Percentiles rank a stretch among this genome's conserved stretches.
Evolutionary conservation across 2,888 invertebrate genomes (phyloP).

Genomic region (Argyresthia goedartella): DNA sequence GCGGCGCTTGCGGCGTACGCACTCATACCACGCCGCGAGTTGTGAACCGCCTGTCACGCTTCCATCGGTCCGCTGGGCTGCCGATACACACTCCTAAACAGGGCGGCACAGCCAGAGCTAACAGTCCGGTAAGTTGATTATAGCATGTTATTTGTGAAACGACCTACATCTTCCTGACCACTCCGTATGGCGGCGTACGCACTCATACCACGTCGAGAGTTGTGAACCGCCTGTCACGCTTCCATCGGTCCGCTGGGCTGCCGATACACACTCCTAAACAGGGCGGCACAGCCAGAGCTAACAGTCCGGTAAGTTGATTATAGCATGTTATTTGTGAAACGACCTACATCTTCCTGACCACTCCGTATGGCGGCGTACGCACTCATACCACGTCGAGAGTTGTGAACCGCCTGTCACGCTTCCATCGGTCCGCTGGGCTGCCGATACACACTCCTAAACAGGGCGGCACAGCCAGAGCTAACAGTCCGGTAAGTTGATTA

Average conservation of each 20-base stretch:
- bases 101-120: neutral
- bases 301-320: neutral
- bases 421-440: conserved; percentile 96
- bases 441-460: conserved; percentile 33
- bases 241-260: conserved; percentile 96
- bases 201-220: conserved; percentile 96
- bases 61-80: conserved; percentile 96
- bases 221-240: conserved; percentile 93
- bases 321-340: conserved; percentile 53
- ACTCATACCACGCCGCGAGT: conserved; percentile 96
- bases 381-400: conserved; percentile 96
- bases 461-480: neutral
- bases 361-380: conserved; percentile 94
- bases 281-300: neutral
- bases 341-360: conserved; percentile 96
- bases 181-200: conserved; percentile 94
- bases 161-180: conserved; percentile 96
- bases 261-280: conserved; percentile 33
- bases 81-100: conserved; percentile 33
- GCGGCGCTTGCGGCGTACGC: conserved; percentile 89
- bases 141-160: conserved; percentile 53
- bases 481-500: neutral
- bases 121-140: neutral
- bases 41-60: conserved; percentile 93
- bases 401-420: conserved; percentile 93